A percentile compares a stretch with the other conserved stretches of the same genome.
Conservation (phyloP, 2,888 invertebrate genomes). For the Ceraclea dissimilis region DNA sequence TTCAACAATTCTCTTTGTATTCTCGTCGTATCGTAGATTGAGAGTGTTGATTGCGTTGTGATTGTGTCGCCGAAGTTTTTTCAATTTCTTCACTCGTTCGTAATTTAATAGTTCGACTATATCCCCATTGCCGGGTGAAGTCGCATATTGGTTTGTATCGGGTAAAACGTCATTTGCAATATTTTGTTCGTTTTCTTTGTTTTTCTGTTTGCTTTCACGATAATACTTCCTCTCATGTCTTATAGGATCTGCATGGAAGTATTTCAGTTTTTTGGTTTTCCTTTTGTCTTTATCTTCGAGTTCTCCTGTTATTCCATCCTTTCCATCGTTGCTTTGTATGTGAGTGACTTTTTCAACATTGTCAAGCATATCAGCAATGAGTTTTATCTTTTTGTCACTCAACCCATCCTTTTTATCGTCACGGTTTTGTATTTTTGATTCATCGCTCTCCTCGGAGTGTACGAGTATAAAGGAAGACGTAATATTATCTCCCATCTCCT, state of each 20-base stretch:
- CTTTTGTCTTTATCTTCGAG: background rate
- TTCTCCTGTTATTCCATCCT: background rate
- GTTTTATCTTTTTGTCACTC: conserved; percentile 17
- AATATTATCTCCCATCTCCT: conserved; percentile 21
- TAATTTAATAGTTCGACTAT: conserved; percentile 23
- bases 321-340: background rate
- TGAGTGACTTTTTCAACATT: background rate
- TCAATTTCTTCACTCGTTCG: conserved; percentile 19
- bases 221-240: conserved; percentile 23
- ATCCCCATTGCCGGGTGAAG: conserved; percentile 19
- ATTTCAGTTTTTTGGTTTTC: conserved; percentile 17
- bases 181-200: conserved; percentile 1
- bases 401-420: conserved; percentile 13
- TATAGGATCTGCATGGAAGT: conserved; percentile 13
- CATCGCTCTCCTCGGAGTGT: conserved; percentile 22
- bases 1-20: conserved; percentile 18
- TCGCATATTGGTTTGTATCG: background rate
- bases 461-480: conserved; percentile 26
- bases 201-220: conserved; percentile 5
- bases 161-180: background rate
- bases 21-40: conserved; percentile 22
- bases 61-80: conserved; percentile 22
- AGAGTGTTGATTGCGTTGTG: conserved; percentile 24
- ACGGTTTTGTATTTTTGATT: background rate
- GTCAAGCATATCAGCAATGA: conserved; percentile 21